Base-by-base conservation (phyloP, 2,113 vertebrate genomes). In the Pterocles orientalis region DNA sequence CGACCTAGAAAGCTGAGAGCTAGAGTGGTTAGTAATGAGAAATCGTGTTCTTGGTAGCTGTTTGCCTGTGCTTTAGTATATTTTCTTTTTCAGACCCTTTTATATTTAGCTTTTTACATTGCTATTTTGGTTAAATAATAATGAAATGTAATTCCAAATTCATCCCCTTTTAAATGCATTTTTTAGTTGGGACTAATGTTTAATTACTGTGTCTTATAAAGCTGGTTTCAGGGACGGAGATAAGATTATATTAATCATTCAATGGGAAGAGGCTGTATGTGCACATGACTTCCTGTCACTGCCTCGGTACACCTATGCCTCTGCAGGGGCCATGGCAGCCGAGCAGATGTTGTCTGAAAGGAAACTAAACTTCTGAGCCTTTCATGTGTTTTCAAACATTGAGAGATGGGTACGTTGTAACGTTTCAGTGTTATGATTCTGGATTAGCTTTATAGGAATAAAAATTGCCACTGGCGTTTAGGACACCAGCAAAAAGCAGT, bases 391-490 rank as follows among this genome's bases (percentile, higher is more conserved):
- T 68, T 9, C 23, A 62, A 73, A 47, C 34, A 6, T 6, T 9
- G 48, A 83, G 69, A 71, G 48, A 34, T 1, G 0, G 26, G 10
- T 13, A 13, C 39, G 4, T 10, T 43, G 61, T 51, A 87, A 24
- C 14, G 1, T 26, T 34, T 47, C 43, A 15, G 6, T 18, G 12
- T 68, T 56, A 9, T 0, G 4, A 3, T 68, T 84, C 33, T 34
- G 14, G 1, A 51, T 57, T 31, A 43, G 33, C 5, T n/a, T 21
- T 53, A 6, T 1, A 33, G 58, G 14, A 20, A 34, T 4, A 28
- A 14, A 68, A 56, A 14, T 6, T 56, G 26, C 34, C 9, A 0
- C 25, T 60, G 10, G 1, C 0, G 0, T 13, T 70, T 15, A 65
- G 51, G 20, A 12, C 3, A 1, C 29, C 17, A 45, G 23, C 43